phyloP scores from a whole-genome alignment of 2,888 invertebrate genomes.

The Dasypolia templi region DNA sequence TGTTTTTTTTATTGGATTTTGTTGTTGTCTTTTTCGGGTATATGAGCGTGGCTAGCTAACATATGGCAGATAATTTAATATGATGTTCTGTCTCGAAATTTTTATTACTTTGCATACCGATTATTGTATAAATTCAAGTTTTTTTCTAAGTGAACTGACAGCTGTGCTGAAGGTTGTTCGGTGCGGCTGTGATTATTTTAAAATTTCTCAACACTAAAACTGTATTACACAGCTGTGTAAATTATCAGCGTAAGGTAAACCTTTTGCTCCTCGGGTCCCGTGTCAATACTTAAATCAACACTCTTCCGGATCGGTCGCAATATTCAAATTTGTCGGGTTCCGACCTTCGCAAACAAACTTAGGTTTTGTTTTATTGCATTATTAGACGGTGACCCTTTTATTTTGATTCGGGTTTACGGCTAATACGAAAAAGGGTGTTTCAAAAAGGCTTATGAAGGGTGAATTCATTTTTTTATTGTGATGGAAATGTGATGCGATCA shows the following conservation, averaged over 20 bases:
- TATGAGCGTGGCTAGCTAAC: too few relatives aligned
- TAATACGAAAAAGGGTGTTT: conserved; percentile 42
- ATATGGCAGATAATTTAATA: too few relatives aligned
- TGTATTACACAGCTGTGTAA: conserved; percentile 32
- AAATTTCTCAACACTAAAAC: background rate
- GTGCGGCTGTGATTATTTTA: background rate
- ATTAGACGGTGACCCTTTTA: conserved; percentile 54
- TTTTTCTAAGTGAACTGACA: too few relatives aligned
- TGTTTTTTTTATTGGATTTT: too few relatives aligned
- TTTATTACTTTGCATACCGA: too few relatives aligned
- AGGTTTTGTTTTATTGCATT: conserved; percentile 63
- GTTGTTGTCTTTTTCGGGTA: too few relatives aligned
- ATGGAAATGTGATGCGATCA: background rate
- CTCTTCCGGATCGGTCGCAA: conserved; percentile 59
- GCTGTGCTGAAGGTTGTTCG: too few relatives aligned
- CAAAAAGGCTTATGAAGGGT: background rate
- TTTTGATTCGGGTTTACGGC: conserved; percentile 35
- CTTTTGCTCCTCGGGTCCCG: conserved; percentile 18
- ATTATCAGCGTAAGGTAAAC: conserved; percentile 5
- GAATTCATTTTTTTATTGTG: background rate
- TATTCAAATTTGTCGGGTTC: conserved; percentile 65
- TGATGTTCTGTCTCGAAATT: too few relatives aligned
- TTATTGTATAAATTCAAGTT: too few relatives aligned
- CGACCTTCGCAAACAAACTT: conserved; percentile 65
- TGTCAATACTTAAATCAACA: conserved; percentile 69